Evolutionary conservation across 1,140 invertebrate genomes (phyloP).

Genomic region (Dufourea novaeangliae): DNA sequence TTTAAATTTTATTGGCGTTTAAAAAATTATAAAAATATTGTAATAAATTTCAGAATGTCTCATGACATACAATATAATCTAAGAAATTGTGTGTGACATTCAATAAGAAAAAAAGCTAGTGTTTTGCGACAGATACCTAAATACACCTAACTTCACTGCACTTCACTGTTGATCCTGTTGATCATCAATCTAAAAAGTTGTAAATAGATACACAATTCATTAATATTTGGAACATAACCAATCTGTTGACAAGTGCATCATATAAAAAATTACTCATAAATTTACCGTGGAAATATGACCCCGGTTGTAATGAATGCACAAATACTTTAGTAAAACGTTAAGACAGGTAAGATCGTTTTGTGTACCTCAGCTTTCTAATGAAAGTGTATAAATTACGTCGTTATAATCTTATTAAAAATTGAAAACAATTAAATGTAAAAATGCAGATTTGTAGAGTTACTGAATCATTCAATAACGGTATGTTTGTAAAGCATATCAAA

Average conservation of each 20-base stretch:
- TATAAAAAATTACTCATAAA: conserved; percentile 30
- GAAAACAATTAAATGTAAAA: not conserved
- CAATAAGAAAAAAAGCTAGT: conserved; percentile 25
- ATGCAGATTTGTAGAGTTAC: not conserved
- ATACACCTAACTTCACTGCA: conserved; percentile 25
- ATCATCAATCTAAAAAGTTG: conserved; percentile 48
- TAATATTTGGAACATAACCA: conserved; percentile 41
- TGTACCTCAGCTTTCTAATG: not conserved
- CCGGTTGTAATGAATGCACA: not conserved
- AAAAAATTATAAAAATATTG: not conserved
- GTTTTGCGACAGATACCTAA: conserved; percentile 1
- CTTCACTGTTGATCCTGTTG: no score
- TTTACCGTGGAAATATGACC: conserved; percentile 10
- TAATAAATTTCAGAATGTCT: not conserved
- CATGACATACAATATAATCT: not conserved
- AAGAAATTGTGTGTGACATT: not conserved
- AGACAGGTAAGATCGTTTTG: conserved; percentile 16
- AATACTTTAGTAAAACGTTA: conserved; percentile 24
- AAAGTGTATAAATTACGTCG: conserved; percentile 12
- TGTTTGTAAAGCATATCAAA: not conserved
- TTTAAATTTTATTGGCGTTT: not conserved
- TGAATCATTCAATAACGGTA: not conserved
- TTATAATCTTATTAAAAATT: conserved; percentile 3
- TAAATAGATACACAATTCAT: conserved; percentile 35
- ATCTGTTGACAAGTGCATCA: conserved; percentile 3